Evolutionary conservation across 2,113 vertebrate species (phyloP), one percentile per base, ranked within the genome.

Genomic region (Myotis lucifugus): DNA sequence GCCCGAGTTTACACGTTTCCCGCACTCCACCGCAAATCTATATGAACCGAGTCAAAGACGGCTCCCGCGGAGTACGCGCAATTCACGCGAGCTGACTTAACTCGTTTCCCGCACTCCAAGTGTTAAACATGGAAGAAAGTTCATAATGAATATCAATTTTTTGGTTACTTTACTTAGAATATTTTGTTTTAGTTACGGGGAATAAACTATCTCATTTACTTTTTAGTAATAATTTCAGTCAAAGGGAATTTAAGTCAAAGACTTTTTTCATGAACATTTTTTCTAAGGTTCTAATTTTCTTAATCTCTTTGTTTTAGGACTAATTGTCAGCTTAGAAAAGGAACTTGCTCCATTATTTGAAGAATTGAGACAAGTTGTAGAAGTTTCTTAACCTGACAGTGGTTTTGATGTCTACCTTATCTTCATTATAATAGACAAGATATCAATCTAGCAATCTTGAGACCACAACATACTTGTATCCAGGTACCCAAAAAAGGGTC

Each of bases 261-360:
- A 92, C 42, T 50, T 81, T 70, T 74, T 50, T 74, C 15, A 42
- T 48, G 25, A 85, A 73, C 37, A 59, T 67, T 64, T 86, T 86
- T 90, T 82, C 69, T 89, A 50, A 89, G 56, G 59, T 84, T 69
- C 37, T 79, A 4, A 91, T 77, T 83, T 89, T 93, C 64, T 54
- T 88, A 64, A 84, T 93, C 78, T 95, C 10, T 95, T 27, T 97
- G 97, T 97, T 95, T 69, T 96, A 99, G 99, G 99, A 88, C 97
- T 99, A 96, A 99, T 99, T 96, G 99, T 99, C 97, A 99, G 99
- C 98, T 98, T 99, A 97, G 99, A 99, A 98, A 99, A 99, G 97
- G 99, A 99, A 96, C 98, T 99, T 78, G 98, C 99, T 0, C 99
- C 99, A 1, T 98, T 99, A 78, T 99, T 99, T 97, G 99, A 99